These are phyloP conservation scores for Sorex maritimensis DNA, from an alignment of 2,797 vertebrate species.

Conservation along the genomic window DNA sequence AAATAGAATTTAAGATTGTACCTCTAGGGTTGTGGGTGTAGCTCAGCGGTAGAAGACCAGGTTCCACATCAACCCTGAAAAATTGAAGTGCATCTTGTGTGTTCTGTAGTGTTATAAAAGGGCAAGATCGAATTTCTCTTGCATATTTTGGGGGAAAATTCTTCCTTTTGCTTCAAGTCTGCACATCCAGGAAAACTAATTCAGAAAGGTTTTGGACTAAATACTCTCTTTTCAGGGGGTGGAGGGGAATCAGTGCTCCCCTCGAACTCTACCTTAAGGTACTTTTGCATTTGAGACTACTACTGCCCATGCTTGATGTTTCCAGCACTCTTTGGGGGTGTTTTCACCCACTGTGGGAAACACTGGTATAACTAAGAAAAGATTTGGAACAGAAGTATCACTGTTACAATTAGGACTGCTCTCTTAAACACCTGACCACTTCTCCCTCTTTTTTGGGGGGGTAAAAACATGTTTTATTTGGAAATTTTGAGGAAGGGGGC, in stretches of 20 bases:
- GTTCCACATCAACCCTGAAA: no score
- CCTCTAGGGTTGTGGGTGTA: no score
- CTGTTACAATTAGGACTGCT: background rate
- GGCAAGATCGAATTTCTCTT: background rate
- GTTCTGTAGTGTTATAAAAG: background rate
- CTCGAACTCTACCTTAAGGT: no score
- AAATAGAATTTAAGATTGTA: background rate
- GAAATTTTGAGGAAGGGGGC: no score
- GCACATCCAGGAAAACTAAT: background rate
- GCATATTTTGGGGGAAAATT: background rate
- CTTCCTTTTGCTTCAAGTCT: background rate
- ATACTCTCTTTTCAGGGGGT: no score
- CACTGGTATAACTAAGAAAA: background rate
- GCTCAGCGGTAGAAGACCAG: no score
- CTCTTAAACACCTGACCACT: background rate
- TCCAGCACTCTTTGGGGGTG: no score
- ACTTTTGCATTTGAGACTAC: no score
- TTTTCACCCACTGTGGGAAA: background rate
- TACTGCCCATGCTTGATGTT: no score
- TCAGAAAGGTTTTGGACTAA: background rate
- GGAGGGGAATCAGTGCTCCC: no score
- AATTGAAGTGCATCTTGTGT: no score
- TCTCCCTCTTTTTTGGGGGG: background rate
- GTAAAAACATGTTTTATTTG: no score
- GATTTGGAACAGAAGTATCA: background rate